These are phyloP conservation scores for Xenentodon cancila DNA, from an alignment of 2,797 vertebrate species.

Conservation along the genomic window DNA sequence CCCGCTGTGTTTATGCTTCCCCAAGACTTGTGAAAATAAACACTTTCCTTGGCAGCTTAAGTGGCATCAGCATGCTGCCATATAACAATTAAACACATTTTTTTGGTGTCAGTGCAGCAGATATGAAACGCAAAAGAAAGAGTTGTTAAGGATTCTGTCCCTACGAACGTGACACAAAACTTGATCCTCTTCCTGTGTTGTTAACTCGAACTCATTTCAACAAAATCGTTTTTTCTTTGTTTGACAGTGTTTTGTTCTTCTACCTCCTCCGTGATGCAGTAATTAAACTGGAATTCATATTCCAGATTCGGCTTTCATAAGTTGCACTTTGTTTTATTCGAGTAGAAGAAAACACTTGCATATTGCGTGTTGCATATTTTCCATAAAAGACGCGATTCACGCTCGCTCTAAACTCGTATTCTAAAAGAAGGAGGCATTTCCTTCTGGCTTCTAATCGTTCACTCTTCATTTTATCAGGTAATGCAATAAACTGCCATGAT, in stretches of 20 bases:
- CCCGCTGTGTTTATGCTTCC: constrained; percentile 66
- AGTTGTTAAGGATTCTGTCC: constrained; percentile 25
- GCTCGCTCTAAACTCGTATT: constrained; percentile 41
- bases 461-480: constrained; percentile 71
- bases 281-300: neutral
- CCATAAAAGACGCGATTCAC: constrained; percentile 43
- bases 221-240: neutral
- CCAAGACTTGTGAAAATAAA: constrained; percentile 76
- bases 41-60: constrained; percentile 65
- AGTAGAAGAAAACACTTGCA: neutral
- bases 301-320: neutral
- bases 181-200: constrained; percentile 8
- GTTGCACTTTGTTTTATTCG: constrained; percentile 3
- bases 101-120: constrained; percentile 39
- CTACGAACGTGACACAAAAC: constrained; percentile 18
- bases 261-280: no score
- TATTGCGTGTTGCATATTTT: constrained; percentile 30
- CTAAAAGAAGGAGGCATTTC: constrained; percentile 52
- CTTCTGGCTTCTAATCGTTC: constrained; percentile 46
- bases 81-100: constrained; percentile 54
- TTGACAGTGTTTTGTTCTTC: neutral
- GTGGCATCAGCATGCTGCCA: constrained; percentile 38
- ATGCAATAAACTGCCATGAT: constrained; percentile 70
- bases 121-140: constrained; percentile 49
- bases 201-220: neutral